Conservation (phyloP, 1,140 invertebrate genomes). For the Drosophila pruinosa region DNA sequence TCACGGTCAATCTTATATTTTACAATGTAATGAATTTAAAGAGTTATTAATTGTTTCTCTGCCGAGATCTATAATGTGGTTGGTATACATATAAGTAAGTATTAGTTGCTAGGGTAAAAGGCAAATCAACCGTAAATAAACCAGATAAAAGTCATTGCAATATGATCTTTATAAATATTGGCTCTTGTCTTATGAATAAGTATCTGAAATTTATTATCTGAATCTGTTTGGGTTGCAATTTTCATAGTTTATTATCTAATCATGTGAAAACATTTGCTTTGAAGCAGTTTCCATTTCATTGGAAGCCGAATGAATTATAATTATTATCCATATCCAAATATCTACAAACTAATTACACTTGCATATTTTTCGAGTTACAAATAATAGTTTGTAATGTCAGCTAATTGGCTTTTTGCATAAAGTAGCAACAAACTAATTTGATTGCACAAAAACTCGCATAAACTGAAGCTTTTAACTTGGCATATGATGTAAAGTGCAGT, state of each 20-base stretch:
- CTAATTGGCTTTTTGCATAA: slow-evolving; percentile 51
- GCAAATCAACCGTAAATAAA: not conserved
- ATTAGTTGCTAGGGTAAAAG: not conserved
- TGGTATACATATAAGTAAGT: too few relatives aligned
- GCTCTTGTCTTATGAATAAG: too few relatives aligned
- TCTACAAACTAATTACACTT: slow-evolving; percentile 33
- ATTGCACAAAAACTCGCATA: slow-evolving; percentile 26
- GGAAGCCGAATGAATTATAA: not conserved
- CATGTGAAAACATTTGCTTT: too few relatives aligned
- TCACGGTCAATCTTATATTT: too few relatives aligned
- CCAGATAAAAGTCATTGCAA: too few relatives aligned
- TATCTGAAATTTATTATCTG: too few relatives aligned
- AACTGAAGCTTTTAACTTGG: not conserved
- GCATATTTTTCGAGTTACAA: slow-evolving; percentile 11
- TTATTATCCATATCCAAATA: not conserved
- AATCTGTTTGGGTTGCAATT: too few relatives aligned
- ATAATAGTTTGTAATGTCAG: slow-evolving; percentile 43
- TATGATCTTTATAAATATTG: too few relatives aligned
- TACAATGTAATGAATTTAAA: too few relatives aligned
- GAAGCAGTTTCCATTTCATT: too few relatives aligned
- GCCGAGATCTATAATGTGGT: too few relatives aligned
- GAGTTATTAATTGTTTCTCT: too few relatives aligned
- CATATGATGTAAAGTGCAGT: slow-evolving; percentile 23
- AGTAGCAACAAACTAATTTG: slow-evolving; percentile 53
- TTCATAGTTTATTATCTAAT: not conserved